Conservation (phyloP, 2,113 vertebrate genomes). For the Caracal caracal region DNA sequence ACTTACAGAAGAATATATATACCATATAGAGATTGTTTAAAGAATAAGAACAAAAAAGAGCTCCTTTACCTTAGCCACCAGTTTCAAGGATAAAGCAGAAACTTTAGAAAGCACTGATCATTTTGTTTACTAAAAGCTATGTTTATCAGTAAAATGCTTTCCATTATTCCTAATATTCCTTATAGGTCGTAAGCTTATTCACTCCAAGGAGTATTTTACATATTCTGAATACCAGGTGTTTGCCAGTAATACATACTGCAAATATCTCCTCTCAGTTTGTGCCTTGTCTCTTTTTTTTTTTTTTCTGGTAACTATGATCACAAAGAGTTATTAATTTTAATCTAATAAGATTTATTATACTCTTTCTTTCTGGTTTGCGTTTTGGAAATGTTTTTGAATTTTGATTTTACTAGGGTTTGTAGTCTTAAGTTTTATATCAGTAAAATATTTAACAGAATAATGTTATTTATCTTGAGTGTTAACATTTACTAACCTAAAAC, state of each 20-base stretch:
- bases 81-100: not conserved
- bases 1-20: not conserved
- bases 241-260: not conserved
- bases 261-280: not conserved
- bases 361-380: slow-evolving; percentile 18
- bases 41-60: not conserved
- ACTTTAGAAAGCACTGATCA: too few relatives aligned
- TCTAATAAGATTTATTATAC: not conserved
- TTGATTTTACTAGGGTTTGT: not conserved
- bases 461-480: not conserved
- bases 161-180: too few relatives aligned
- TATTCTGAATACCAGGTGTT: not conserved
- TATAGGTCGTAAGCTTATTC: not conserved
- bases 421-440: not conserved
- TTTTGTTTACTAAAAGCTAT: too few relatives aligned
- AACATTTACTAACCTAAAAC: not conserved
- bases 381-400: not conserved
- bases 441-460: not conserved
- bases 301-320: not conserved
- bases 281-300: not conserved
- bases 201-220: not conserved
- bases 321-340: not conserved
- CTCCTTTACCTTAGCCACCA: not conserved
- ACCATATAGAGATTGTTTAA: not conserved
- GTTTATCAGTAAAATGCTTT: too few relatives aligned